Evolutionary conservation across 2,888 invertebrate species (phyloP).

Genomic region (Drosophila parthenogenetica): DNA sequence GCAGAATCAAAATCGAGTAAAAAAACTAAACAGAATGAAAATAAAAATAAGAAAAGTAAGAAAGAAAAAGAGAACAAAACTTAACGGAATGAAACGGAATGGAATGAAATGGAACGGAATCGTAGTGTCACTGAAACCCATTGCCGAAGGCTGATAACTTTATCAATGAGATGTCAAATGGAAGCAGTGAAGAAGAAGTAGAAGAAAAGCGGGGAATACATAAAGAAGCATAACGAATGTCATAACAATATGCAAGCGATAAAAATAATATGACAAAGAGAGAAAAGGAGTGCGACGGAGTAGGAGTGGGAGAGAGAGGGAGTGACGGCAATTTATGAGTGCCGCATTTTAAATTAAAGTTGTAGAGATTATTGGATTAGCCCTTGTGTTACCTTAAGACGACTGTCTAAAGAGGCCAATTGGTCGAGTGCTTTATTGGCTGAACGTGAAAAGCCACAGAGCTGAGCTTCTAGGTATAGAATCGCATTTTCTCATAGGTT

Average conservation of each 20-base stretch:
- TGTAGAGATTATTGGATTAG: conserved; percentile 33
- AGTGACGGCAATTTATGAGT: conserved; percentile 56
- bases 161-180: conserved; percentile 72
- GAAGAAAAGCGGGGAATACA: conserved; percentile 12
- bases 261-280: conserved; percentile 52
- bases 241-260: conserved; percentile 71
- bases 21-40: conserved; percentile 34
- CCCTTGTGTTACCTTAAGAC: conserved; percentile 92
- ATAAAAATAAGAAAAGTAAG: conserved; percentile 33
- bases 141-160: conserved; percentile 72
- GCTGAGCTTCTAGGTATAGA: no score
- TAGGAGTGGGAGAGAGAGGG: neutral
- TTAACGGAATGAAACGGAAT: conserved; percentile 32
- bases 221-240: conserved; percentile 54
- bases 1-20: conserved; percentile 38
- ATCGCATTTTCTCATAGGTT: no score
- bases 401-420: conserved; percentile 98
- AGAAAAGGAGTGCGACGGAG: neutral
- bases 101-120: conserved; percentile 39
- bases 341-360: conserved; percentile 44
- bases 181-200: neutral
- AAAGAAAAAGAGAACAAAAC: conserved; percentile 36
- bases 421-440: conserved; percentile 86
- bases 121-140: conserved; percentile 52
- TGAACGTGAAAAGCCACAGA: conserved; percentile 84